Evolutionary conservation across 2,888 invertebrate genomes (phyloP).

Genomic region (Micoletzkya japonica): DNA sequence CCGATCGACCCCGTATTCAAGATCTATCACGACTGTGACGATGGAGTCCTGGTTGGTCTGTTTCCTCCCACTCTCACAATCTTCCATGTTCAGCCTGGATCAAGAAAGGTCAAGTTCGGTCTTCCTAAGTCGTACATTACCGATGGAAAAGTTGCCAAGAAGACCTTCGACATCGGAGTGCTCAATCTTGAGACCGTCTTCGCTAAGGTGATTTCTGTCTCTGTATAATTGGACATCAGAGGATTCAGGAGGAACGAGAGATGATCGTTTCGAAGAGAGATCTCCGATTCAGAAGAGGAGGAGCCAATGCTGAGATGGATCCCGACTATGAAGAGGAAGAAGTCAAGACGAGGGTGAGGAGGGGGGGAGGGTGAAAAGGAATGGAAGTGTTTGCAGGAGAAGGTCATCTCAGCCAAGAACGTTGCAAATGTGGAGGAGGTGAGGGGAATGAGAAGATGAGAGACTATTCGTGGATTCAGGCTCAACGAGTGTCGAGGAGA

Average conservation of each 20-base stretch:
- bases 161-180: constrained; percentile 47
- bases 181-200: constrained; percentile 49
- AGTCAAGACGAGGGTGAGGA: background rate
- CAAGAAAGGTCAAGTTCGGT: constrained; percentile 44
- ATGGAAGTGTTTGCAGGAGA: background rate
- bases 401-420: background rate
- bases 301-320: constrained; percentile 12
- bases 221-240: background rate
- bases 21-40: constrained; percentile 50
- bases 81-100: constrained; percentile 37
- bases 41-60: constrained; percentile 42
- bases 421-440: background rate
- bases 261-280: constrained; percentile 32
- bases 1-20: constrained; percentile 50
- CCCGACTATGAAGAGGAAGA: background rate
- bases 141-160: constrained; percentile 45
- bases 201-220: constrained; percentile 27
- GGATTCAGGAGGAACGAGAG: constrained; percentile 38
- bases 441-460: background rate
- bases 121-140: constrained; percentile 49
- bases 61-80: background rate
- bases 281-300: constrained; percentile 17
- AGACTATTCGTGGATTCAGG: background rate
- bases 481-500: too few relatives aligned
- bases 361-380: background rate